A percentile compares a stretch with the other conserved stretches of the same genome.
Conservation (phyloP, 1,140 invertebrate species). For the Euura lappo region DNA sequence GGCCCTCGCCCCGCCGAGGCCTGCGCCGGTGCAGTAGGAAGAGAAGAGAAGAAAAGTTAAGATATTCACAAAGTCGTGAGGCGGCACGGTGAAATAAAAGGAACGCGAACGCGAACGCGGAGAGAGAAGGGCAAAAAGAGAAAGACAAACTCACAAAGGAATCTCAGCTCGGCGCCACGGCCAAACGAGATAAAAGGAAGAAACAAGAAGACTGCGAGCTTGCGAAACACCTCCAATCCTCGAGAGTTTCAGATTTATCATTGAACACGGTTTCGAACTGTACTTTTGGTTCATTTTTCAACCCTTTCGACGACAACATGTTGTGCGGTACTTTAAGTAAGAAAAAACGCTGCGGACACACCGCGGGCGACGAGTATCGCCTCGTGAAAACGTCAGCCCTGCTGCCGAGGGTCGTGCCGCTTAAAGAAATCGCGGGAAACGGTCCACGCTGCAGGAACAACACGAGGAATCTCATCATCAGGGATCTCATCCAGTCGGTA, state of each 20-base stretch:
- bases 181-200: slow-evolving; percentile 10
- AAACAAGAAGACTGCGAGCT: slow-evolving; percentile 22
- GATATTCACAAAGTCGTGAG: slow-evolving; percentile 11
- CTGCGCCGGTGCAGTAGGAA: no score
- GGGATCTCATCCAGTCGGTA: slow-evolving; percentile 42
- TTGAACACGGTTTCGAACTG: no score
- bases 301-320: slow-evolving; percentile 29
- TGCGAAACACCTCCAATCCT: slow-evolving; percentile 10
- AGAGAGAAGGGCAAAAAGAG: slow-evolving; percentile 10
- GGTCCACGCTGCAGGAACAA: neutral
- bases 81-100: neutral
- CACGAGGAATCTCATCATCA: slow-evolving; percentile 24
- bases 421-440: slow-evolving; percentile 26
- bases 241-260: neutral
- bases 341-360: slow-evolving; percentile 32
- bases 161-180: slow-evolving; percentile 4
- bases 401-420: slow-evolving; percentile 33
- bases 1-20: neutral
- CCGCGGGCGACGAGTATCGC: slow-evolving; percentile 45
- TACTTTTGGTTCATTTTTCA: no score
- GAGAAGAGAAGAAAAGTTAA: neutral
- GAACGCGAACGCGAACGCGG: slow-evolving; percentile 9
- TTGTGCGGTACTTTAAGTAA: slow-evolving; percentile 50
- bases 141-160: slow-evolving; percentile 11
- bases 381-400: slow-evolving; percentile 37